These are phyloP conservation scores for Apamea epomidion DNA, from an alignment of 2,888 invertebrate species.

Conservation along the genomic window DNA sequence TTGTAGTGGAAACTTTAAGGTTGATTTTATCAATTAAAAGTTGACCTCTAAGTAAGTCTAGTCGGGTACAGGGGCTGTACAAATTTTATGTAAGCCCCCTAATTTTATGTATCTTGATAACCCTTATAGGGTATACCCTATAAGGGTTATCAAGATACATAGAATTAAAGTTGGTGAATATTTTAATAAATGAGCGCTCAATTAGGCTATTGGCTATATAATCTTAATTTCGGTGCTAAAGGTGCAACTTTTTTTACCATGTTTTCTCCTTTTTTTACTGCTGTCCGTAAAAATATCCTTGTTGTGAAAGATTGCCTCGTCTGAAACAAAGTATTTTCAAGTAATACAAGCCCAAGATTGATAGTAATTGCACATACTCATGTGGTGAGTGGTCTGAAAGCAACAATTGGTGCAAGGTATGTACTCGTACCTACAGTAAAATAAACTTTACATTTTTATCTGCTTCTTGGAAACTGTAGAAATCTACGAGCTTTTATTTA, in stretches of 20 bases:
- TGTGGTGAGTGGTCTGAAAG: background rate
- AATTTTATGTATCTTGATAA: no score
- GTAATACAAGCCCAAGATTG: no score
- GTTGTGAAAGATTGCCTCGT: background rate
- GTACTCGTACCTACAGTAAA: background rate
- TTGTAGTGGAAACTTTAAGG: background rate
- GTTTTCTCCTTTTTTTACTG: background rate
- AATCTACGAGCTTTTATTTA: background rate
- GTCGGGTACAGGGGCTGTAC: background rate
- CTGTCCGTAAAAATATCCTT: background rate
- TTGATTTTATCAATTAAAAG: background rate
- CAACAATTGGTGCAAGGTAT: background rate
- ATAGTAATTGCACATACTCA: no score
- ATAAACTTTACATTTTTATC: slow-evolving; percentile 1
- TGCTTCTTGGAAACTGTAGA: background rate
- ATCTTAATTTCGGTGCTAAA: background rate
- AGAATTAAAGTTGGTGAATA: background rate
- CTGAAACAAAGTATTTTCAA: background rate
- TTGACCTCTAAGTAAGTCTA: background rate
- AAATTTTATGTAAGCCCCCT: background rate
- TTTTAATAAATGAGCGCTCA: background rate
- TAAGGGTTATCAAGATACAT: background rate
- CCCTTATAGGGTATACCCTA: no score
- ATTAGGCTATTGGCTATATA: background rate
- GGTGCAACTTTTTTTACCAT: background rate